phyloP scores from a whole-genome alignment of 2,888 invertebrate species.

The Lamellibrachia satsuma region DNA sequence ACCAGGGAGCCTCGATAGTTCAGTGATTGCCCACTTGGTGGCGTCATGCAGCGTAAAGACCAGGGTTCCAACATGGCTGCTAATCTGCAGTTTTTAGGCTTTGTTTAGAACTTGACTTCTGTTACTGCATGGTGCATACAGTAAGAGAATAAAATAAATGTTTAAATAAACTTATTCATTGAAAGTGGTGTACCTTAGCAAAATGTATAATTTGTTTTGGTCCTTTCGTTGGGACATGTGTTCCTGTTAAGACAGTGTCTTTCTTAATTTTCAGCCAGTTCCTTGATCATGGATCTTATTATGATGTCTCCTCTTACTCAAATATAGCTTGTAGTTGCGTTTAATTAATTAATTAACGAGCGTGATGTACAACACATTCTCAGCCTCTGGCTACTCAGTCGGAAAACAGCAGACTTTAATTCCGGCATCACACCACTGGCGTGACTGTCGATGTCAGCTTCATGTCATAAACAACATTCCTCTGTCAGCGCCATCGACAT shows the following conservation, averaged over 20 bases:
- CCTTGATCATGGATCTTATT: too few relatives aligned
- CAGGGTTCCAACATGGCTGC: not conserved
- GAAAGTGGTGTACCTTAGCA: too few relatives aligned
- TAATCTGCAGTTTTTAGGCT: too few relatives aligned
- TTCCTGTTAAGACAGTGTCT: too few relatives aligned
- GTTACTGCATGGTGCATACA: too few relatives aligned
- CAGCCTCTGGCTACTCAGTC: not conserved
- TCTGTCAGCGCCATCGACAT: not conserved
- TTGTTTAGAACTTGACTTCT: too few relatives aligned
- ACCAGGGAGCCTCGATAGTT: not conserved
- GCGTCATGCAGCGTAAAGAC: not conserved
- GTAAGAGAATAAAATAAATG: too few relatives aligned
- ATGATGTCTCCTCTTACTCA: too few relatives aligned
- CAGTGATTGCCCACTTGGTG: not conserved
- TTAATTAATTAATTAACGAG: not conserved
- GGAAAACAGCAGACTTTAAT: not conserved
- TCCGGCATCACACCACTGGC: not conserved
- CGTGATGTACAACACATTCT: not conserved
- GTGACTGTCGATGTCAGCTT: not conserved
- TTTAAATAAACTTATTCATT: too few relatives aligned
- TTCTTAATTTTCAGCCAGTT: too few relatives aligned
- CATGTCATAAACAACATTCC: not conserved
- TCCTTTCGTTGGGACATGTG: too few relatives aligned
- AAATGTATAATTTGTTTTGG: too few relatives aligned
- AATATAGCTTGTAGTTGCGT: not conserved